phyloP scores from a whole-genome alignment of 2,888 invertebrate genomes.

The Drosophila niveifrons region DNA sequence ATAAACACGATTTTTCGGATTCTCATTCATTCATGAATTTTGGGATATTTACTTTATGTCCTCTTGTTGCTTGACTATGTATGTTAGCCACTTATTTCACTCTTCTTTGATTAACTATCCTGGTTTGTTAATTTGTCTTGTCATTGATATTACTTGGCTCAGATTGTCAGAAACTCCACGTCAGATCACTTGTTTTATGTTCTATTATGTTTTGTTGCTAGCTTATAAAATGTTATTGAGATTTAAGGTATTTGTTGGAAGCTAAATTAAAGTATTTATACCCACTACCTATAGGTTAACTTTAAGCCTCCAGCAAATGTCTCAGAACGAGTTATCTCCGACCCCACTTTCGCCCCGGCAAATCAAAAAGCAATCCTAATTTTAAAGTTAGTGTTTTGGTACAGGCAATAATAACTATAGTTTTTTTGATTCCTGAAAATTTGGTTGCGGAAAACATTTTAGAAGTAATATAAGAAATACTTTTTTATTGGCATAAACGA shows the following conservation, averaged over 20 bases:
- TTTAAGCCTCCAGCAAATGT: no score
- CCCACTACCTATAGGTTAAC: no score
- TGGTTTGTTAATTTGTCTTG: conserved; percentile 35
- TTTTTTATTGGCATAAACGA: no score
- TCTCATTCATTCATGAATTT: conserved; percentile 80
- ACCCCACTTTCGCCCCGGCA: no score
- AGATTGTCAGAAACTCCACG: conserved; percentile 5
- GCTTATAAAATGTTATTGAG: conserved; percentile 72
- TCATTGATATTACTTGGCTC: conserved; percentile 12
- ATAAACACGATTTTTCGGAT: conserved; percentile 59
- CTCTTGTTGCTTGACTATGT: conserved; percentile 34
- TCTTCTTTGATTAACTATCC: conserved; percentile 7
- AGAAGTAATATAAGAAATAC: no score
- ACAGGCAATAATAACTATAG: no score
- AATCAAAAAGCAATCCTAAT: no score
- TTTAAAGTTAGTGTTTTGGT: no score
- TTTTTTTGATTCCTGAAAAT: no score
- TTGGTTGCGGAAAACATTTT: no score
- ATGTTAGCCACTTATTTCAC: conserved; percentile 8
- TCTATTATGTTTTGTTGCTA: conserved; percentile 59
- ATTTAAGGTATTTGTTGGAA: conserved; percentile 17
- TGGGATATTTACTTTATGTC: conserved; percentile 71
- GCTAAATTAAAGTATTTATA: neutral
- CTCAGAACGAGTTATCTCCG: no score
- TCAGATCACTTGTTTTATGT: conserved; percentile 18